Conservation (phyloP, 2,888 invertebrate genomes). For the Drosophila mulleri region DNA sequence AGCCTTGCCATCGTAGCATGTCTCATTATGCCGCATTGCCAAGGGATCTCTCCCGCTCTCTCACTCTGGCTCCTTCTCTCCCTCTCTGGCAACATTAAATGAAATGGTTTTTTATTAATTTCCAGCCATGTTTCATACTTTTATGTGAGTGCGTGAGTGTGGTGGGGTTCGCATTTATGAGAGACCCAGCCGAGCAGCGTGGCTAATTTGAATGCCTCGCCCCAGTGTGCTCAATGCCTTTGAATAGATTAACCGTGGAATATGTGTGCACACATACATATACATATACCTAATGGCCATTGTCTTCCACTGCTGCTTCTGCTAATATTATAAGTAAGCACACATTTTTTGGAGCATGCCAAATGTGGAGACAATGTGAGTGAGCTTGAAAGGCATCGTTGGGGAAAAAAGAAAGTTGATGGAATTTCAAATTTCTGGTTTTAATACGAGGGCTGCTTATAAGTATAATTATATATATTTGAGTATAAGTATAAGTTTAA, state of each 20-base stretch:
- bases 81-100: constrained; percentile 55
- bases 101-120: constrained; percentile 76
- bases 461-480: too few species aligned
- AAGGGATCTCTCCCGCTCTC: constrained; percentile 13
- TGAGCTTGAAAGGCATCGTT: neutral
- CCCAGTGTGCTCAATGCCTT: constrained; percentile 49
- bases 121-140: constrained; percentile 58
- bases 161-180: constrained; percentile 1
- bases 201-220: constrained; percentile 45
- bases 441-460: neutral
- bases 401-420: neutral
- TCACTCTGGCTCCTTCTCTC: neutral
- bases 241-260: constrained; percentile 52
- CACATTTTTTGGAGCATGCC: constrained; percentile 5
- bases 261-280: neutral
- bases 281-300: constrained; percentile 13
- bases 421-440: neutral
- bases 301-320: constrained; percentile 4
- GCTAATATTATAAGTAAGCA: neutral
- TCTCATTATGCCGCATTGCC: constrained; percentile 70
- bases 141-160: constrained; percentile 14
- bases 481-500: too few species aligned
- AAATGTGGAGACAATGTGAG: neutral
- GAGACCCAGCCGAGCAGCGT: neutral
- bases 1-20: constrained; percentile 30